Percentiles rank a stretch among this genome's conserved stretches.
These are phyloP conservation scores for Sylvia atricapilla DNA, from an alignment of 2,113 vertebrate genomes.

Conservation along the genomic window DNA sequence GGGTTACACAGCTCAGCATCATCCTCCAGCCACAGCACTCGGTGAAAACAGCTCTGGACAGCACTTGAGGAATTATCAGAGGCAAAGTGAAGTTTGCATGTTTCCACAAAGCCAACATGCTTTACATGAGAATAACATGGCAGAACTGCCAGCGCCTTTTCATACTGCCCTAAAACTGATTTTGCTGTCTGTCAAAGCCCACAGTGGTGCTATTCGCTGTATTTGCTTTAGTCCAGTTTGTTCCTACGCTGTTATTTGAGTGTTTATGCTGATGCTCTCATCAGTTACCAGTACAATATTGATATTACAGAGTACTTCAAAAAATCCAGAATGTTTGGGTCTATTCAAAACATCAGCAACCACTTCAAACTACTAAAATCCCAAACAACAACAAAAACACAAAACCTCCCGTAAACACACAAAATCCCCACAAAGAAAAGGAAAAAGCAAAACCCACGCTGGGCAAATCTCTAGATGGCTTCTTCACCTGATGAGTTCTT, in stretches of 20 bases:
- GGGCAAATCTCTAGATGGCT: not conserved
- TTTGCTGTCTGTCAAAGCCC: not conserved
- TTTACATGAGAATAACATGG: not conserved
- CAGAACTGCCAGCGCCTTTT: not conserved
- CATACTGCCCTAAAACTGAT: not conserved
- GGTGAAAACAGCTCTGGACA: not conserved
- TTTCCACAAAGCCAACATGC: not conserved
- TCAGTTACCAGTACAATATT: not conserved
- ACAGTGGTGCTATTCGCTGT: not conserved
- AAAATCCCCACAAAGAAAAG: not conserved
- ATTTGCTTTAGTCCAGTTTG: not conserved
- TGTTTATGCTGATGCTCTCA: not conserved
- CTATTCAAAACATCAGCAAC: not conserved
- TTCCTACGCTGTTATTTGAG: not conserved
- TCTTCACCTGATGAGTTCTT: not conserved
- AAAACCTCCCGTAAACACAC: not conserved
- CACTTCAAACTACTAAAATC: not conserved
- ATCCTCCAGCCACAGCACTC: rapidly evolving
- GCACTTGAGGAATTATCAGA: not conserved
- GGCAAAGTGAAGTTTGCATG: not conserved
- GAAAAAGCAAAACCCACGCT: not conserved
- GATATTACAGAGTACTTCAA: not conserved
- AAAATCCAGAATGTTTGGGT: not conserved
- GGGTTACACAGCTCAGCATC: not conserved
- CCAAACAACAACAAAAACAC: not conserved